Base-by-base conservation (phyloP, 2,797 vertebrate species). In the Lacerta agilis region DNA sequence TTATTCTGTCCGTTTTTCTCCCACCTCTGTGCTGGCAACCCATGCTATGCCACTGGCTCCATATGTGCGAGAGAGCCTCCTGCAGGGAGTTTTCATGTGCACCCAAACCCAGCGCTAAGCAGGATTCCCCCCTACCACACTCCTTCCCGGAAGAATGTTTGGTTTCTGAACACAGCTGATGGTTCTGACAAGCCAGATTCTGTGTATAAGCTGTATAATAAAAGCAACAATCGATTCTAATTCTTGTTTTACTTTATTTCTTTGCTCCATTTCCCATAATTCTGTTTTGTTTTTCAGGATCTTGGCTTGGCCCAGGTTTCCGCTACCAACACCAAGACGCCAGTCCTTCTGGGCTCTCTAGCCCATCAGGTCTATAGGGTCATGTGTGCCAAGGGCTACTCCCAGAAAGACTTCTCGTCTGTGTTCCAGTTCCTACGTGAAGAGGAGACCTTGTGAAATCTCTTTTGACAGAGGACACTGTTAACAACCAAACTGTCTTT, bases 401-500 rank as follows among this genome's bases (percentile, higher is more conserved):
- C 98, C 92, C 95, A 93, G 96, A 99, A 99, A 97, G 99, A 99
- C 97, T 99, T 99, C 97, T 99, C 99, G 55, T 97, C 99, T 0
- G 98, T 99, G 87, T 99, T 99, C 97, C 98, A 99, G 96, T 99
- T 99, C 96, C 97, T 99, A 91, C 98, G 98, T 49, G 99, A 99
- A 91, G 97, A 98, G 78, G 97, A 98, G 92, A 94, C 94, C 93
- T 97, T 98, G 96, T 98, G 96, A 97, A 89, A 81, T 82, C 73
- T 89, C 89, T 41, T 17, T 93, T 75, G 89, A 90, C 86, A 86
- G 6, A 45, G 91, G 93, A 94, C 92, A 55, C 80, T 92, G 75
- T 91, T 94, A 83, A 83, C 94, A 95, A 92, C 45, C 88, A 94
- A 61, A 25, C 82, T 92, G 83, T 90, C 88, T 93, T 83, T 89